Evolutionary conservation across 2,113 vertebrate genomes (phyloP).

Genomic region (Dascyllus trimaculatus): DNA sequence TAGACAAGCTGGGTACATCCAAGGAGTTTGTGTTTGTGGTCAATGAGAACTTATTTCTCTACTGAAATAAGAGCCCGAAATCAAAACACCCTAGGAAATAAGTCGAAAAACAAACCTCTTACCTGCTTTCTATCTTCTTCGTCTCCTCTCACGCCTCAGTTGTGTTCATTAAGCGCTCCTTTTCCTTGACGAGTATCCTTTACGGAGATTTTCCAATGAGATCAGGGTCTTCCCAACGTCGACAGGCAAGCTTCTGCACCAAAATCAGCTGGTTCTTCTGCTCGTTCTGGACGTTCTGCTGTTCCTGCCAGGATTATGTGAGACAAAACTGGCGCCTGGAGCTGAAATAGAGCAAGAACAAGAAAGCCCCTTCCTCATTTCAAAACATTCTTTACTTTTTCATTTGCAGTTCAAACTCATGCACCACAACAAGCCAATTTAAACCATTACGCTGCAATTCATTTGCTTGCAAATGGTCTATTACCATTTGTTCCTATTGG

Average conservation of each 20-base stretch:
- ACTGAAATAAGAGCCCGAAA: neutral
- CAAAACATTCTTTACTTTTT: neutral
- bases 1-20: no score
- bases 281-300: neutral
- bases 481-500: neutral
- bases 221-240: neutral
- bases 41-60: neutral
- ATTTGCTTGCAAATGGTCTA: slow-evolving; percentile 6
- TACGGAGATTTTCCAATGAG: neutral
- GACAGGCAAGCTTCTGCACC: neutral
- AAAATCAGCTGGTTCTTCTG: neutral
- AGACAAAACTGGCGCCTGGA: slow-evolving; percentile 10
- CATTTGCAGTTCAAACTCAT: no score
- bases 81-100: neutral
- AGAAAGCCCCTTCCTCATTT: neutral
- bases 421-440: no score
- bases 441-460: neutral
- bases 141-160: neutral
- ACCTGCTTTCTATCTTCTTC: slow-evolving; percentile 46
- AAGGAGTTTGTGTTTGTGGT: no score
- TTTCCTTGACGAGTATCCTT: slow-evolving; percentile 27
- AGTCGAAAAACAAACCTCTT: neutral
- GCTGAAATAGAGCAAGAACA: slow-evolving; percentile 21
- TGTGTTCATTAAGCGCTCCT: neutral
- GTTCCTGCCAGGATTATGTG: neutral